Percentiles rank a stretch among this genome's conserved stretches.
These are phyloP conservation scores for Triplophysa tibetana DNA, from an alignment of 2,113 vertebrate species.

Conservation along the genomic window DNA sequence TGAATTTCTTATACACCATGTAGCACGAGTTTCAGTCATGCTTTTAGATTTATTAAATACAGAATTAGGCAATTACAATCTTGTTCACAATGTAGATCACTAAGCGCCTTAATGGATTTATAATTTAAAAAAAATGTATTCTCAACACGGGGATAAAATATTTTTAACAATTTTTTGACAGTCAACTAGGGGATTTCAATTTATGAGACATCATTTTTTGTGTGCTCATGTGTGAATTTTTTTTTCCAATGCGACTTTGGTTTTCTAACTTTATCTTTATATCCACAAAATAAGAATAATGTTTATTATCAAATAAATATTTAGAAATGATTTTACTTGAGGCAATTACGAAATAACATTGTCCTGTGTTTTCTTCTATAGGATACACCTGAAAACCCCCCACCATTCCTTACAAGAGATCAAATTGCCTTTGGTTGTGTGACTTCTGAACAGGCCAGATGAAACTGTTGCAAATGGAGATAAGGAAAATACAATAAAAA, in stretches of 20 bases:
- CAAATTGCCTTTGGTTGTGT: conserved; percentile 32
- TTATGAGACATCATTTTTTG: no score
- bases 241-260: no score
- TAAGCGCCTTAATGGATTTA: conserved; percentile 36
- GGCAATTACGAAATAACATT: conserved; percentile 49
- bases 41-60: conserved; percentile 34
- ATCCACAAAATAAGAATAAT: no score
- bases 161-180: no score
- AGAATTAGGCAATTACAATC: conserved; percentile 31
- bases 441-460: conserved; percentile 19
- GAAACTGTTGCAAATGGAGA: conserved; percentile 57
- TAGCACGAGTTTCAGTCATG: conserved; percentile 3
- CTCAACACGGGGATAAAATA: no score
- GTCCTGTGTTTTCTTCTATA: conserved; percentile 61
- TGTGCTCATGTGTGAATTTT: no score
- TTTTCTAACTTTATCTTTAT: no score
- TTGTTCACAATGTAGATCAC: conserved; percentile 37
- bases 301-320: no score
- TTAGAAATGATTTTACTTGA: conserved; percentile 6
- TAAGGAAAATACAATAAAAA: conserved; percentile 51
- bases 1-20: conserved; percentile 4
- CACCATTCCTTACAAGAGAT: conserved; percentile 46
- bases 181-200: no score
- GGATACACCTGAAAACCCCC: conserved; percentile 68
- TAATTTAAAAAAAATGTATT: conserved; percentile 29